Evolutionary conservation across 2,888 invertebrate genomes (phyloP), one percentile per base, ranked within the genome.

Genomic region (Parnassius mnemosyne): DNA sequence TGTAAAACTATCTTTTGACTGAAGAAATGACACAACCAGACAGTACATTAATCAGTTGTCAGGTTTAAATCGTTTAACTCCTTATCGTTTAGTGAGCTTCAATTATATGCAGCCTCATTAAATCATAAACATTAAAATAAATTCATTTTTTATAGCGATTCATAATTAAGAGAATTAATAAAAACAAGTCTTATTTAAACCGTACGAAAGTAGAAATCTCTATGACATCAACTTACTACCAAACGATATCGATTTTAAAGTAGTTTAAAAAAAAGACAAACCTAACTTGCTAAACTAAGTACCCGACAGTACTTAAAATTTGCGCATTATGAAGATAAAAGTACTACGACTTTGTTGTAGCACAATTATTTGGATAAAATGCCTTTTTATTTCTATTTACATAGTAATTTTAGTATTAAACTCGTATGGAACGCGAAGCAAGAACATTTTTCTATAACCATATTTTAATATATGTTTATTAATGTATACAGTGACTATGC

Each of bases 301-400:
- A 55, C 55, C 51, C 60, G 42, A 50, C 10, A 25, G 55, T 51
- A 57, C 34, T 61, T 56, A 56, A 56, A 46, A 56, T 61, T 61
- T 51, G 44, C 61, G 56, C 55, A 56, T 61, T 61, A 56, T 55
- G 61, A 61, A 51, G 51, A 51, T 16, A 41, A 61, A 61, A 60
- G 44, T 44, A 44, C 44, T 44, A 49, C 49, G 49, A 57, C 49
- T 46, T 56, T 34, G 13, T 51, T 51, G n/a, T 52, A 44, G 41
- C 52, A 51, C 55, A 46, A 61, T 5, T 5, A 34, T 34, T 34
- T 34, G 34, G 7, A 34, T 34, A 16, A 56, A 53, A 9, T 12
- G 49, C 13, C 2, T 13, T 49, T 49, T 49, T 49, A 9, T 49
- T 49, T 49, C 49, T 43, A 43, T 10, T 10, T 43, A 43, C 43